Base-by-base conservation (phyloP, 2,888 invertebrate species). In the Andricus quercusramuli region DNA sequence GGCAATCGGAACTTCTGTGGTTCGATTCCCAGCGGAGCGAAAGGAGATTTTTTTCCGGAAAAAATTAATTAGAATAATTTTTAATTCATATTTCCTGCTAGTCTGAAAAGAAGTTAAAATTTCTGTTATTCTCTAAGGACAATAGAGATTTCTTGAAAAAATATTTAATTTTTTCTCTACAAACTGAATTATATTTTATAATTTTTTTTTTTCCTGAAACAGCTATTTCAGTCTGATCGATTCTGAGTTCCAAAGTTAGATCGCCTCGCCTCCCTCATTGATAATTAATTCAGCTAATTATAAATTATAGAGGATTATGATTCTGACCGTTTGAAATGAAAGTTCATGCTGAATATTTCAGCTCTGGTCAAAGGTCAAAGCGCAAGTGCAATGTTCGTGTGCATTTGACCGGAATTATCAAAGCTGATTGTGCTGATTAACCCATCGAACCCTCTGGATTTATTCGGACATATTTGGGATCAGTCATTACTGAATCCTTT, bases 341-440 rank as follows among this genome's bases (percentile, higher is more conserved):
- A 62, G 25, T 17, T 64, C 17, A 29, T 6, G 22, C 17, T 29
- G 64, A 64, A 64, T 64, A 29, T 29, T 29, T 17, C 1, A 64
- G 2, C 17, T 64, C 17, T 29, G 64, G 62, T 62, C 25, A 25
- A 25, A 62, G 25, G 6, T 62, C 62, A 13, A 5, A 22, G 59
- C n/a, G 25, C 29, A 25, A 62, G 62, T 25, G n/a, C 56, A 25
- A 29, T 62, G 11, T 17, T 25, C 25, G 15, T 62, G 32, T 74
- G n/a, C 8, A 68, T 51, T 56, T 56, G 17, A 20, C 56, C 51
- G 29, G 56, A 74, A 56, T 74, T 51, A 74, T 32, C 56, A 74
- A 56, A 56, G 74, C 25, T 29, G 15, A 41, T 68, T 56, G n/a
- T 56, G n/a, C 56, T 51, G 32, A 74, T 74, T 74, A 74, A 56